These are phyloP conservation scores for Heliconius cydno DNA, from an alignment of 2,888 invertebrate genomes.

Conservation along the genomic window DNA sequence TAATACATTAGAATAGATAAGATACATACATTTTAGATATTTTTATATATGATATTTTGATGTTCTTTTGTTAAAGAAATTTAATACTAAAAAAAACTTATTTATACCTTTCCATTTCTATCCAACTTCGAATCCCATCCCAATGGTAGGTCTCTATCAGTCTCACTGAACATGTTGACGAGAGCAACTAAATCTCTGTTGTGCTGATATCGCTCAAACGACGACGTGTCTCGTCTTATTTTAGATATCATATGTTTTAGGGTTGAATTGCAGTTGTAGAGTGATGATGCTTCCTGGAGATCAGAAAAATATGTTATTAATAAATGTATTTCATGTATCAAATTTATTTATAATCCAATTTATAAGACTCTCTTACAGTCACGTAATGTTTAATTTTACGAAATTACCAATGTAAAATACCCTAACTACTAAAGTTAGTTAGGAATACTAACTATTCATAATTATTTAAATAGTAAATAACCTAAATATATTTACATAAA, in stretches of 20 bases:
- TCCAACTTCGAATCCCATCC: conserved; percentile 98
- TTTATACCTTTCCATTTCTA: conserved; percentile 90
- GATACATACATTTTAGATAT: too few relatives aligned
- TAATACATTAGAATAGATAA: too few relatives aligned
- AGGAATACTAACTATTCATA: too few relatives aligned
- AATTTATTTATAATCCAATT: not conserved
- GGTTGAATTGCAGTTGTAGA: conserved; percentile 94
- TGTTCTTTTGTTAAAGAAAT: too few relatives aligned
- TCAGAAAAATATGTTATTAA: conserved; percentile 32
- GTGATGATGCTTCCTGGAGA: conserved; percentile 89
- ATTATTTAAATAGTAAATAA: too few relatives aligned
- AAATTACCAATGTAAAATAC: not conserved
- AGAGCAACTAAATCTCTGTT: conserved; percentile 96
- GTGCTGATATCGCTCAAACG: conserved; percentile 97
- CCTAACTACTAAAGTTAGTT: not conserved
- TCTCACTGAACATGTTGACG: conserved; percentile 96
- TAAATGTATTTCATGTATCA: not conserved
- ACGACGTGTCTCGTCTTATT: conserved; percentile 91
- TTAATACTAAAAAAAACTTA: too few relatives aligned
- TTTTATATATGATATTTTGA: too few relatives aligned
- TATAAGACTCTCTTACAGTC: too few relatives aligned
- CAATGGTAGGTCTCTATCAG: conserved; percentile 90
- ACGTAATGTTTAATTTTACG: not conserved
- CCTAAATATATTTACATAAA: too few relatives aligned
- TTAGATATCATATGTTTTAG: conserved; percentile 97